Conservation (phyloP, 2,888 invertebrate genomes). For the Cheilosia variabilis region DNA sequence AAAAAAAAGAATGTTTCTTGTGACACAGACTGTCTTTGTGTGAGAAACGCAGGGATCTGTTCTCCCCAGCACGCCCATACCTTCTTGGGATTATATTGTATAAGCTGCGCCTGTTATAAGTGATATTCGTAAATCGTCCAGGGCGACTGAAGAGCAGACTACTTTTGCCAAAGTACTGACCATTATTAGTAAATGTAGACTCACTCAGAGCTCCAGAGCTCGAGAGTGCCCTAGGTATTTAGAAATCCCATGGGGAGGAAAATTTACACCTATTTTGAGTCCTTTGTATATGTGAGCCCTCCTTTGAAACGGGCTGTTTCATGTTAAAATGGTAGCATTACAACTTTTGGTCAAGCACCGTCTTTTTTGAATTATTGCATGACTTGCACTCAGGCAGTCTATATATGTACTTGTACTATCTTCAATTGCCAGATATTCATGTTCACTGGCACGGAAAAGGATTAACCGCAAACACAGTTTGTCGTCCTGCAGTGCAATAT, state of each 20-base stretch:
- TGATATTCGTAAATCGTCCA: slow-evolving; percentile 4
- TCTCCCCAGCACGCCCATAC: too few species aligned
- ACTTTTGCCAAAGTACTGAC: slow-evolving; percentile 6
- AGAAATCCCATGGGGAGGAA: neutral
- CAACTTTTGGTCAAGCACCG: slow-evolving; percentile 36
- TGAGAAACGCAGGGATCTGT: too few species aligned
- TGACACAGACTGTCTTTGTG: neutral
- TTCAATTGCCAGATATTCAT: slow-evolving; percentile 24
- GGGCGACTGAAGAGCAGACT: slow-evolving; percentile 1
- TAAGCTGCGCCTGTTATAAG: neutral
- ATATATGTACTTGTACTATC: neutral
- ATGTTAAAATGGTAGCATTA: slow-evolving; percentile 42
- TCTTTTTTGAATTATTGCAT: slow-evolving; percentile 38
- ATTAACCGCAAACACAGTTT: slow-evolving; percentile 45
- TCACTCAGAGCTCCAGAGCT: neutral
- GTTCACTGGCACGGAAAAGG: slow-evolving; percentile 26
- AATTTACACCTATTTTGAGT: neutral
- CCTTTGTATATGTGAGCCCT: neutral
- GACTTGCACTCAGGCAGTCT: neutral
- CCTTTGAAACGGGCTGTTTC: slow-evolving; percentile 4
- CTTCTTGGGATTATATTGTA: neutral
- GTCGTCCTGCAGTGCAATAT: slow-evolving; percentile 53
- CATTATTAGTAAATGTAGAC: slow-evolving; percentile 16
- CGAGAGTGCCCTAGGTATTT: neutral
- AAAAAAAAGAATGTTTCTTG: neutral